These are phyloP conservation scores for Agelas oroides DNA, from an alignment of 37 sponge, comb jelly and placozoan genomes.

Conservation along the genomic window DNA sequence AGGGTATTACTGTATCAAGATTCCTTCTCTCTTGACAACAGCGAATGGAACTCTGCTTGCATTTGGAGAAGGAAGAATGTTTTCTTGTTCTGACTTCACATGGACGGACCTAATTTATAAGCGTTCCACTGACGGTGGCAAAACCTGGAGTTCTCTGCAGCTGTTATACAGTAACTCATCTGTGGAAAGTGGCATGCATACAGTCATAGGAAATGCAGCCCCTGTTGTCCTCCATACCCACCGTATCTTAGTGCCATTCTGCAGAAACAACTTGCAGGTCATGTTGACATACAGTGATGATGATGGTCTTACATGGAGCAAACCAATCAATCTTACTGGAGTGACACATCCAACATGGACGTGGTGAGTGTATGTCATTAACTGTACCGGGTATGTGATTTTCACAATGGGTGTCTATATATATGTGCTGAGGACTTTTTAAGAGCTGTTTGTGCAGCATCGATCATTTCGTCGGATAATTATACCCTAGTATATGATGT, in stretches of 20 bases:
- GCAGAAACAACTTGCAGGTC: background rate
- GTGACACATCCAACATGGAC: background rate
- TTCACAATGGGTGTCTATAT: too few species aligned
- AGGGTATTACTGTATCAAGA: background rate
- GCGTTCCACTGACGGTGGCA: background rate
- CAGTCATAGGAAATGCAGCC: background rate
- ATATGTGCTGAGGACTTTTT: too few species aligned
- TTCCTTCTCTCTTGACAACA: background rate
- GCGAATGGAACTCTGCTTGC: background rate
- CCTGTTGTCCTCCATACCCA: background rate
- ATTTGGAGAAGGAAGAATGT: background rate
- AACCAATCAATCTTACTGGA: background rate
- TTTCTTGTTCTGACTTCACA: conserved; percentile 3
- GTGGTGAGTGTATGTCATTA: background rate
- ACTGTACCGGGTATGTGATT: too few species aligned
- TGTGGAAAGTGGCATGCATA: background rate
- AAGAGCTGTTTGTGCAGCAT: too few species aligned
- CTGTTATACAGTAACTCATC: conserved; percentile 2
- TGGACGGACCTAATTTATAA: conserved; percentile 11
- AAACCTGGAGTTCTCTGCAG: background rate
- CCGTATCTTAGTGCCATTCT: background rate
- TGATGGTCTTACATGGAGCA: background rate
- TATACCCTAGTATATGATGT: too few species aligned
- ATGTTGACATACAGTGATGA: conserved; percentile 4
- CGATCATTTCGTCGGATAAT: too few species aligned